phyloP scores from a whole-genome alignment of 1,140 invertebrate genomes.

The Himalopsyche phryganea region DNA sequence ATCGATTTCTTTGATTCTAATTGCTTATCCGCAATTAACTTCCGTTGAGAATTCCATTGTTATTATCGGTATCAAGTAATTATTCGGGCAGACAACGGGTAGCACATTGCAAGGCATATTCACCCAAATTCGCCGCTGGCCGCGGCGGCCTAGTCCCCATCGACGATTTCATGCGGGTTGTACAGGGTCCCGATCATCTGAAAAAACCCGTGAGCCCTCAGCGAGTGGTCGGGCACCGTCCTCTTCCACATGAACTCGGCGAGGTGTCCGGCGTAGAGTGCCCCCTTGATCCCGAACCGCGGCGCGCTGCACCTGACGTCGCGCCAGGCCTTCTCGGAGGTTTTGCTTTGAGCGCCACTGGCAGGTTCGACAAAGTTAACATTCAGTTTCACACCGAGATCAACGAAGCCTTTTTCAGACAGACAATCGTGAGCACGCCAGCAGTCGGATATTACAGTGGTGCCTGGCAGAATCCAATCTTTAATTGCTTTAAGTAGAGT shows the following conservation, averaged over 20 bases:
- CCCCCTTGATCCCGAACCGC: neutral
- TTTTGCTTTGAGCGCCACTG: neutral
- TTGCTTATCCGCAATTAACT: too few species aligned
- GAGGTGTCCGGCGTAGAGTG: neutral
- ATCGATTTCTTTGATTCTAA: too few species aligned
- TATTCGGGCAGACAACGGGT: too few species aligned
- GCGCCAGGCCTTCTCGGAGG: neutral
- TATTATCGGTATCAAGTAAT: too few species aligned
- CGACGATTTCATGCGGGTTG: neutral
- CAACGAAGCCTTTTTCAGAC: too few species aligned
- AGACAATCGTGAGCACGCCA: neutral
- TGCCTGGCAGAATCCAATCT: neutral
- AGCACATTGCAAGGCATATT: too few species aligned
- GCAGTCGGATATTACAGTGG: neutral
- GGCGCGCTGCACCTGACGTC: neutral
- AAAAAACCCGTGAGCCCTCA: neutral
- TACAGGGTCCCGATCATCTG: neutral
- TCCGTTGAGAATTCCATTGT: too few species aligned
- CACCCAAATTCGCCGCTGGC: too few species aligned
- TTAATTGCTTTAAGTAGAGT: neutral
- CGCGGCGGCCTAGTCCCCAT: neutral
- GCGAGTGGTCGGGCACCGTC: neutral
- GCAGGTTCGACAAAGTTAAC: neutral
- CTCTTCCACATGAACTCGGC: neutral
- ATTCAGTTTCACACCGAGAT: neutral